These are phyloP conservation scores for Chaetorhynchus papuensis DNA, from an alignment of 2,113 vertebrate species.

Conservation along the genomic window DNA sequence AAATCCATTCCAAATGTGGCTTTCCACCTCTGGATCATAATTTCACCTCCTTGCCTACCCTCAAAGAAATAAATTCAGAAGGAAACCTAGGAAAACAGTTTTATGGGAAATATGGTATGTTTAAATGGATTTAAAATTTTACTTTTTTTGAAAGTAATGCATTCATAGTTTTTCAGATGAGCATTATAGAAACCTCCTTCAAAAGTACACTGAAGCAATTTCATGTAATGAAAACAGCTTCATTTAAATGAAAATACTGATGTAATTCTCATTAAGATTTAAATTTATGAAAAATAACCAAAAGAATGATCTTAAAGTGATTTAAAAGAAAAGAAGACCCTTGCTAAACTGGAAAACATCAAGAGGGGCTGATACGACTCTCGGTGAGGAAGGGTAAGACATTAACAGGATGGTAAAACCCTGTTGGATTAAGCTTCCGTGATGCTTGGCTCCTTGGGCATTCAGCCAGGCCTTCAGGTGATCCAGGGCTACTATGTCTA, in stretches of 20 bases:
- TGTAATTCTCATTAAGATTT: neutral
- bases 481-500: neutral
- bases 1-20: neutral
- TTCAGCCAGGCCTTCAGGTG: fast-evolving
- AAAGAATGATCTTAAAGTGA: neutral
- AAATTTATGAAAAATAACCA: neutral
- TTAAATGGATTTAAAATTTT: neutral
- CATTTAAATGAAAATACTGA: neutral
- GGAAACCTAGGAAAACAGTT: neutral
- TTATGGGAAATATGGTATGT: neutral
- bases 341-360: neutral
- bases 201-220: neutral
- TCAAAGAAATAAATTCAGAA: neutral
- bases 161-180: neutral
- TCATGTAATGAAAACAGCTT: neutral
- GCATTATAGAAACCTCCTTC: neutral
- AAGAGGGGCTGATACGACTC: neutral
- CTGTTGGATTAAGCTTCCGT: neutral
- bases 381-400: neutral
- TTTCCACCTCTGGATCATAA: neutral
- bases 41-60: neutral
- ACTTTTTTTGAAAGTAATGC: neutral
- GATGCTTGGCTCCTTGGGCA: neutral
- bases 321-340: neutral
- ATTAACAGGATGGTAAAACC: neutral